phyloP scores from a whole-genome alignment of 2,888 invertebrate genomes.

The Cantharis flavilabris region DNA sequence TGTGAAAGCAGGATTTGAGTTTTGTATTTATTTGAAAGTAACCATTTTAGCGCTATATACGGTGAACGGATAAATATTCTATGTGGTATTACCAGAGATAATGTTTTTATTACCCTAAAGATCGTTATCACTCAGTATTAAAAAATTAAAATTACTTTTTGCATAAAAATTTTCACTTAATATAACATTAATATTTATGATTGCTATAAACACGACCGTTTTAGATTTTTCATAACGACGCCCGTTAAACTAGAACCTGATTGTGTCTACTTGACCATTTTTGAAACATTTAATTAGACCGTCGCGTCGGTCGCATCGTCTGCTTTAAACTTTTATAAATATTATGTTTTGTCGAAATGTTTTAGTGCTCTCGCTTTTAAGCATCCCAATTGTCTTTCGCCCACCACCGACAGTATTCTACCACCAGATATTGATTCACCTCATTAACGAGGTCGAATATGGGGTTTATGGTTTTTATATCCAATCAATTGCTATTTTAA shows the following conservation, averaged over 20 bases:
- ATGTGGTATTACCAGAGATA: slow-evolving; percentile 11
- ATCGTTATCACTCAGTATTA: slow-evolving; percentile 27
- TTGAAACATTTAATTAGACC: background rate
- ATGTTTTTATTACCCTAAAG: slow-evolving; percentile 35
- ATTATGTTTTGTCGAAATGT: background rate
- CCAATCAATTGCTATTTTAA: no score
- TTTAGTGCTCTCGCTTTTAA: no score
- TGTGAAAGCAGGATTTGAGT: slow-evolving; percentile 35
- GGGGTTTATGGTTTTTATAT: no score
- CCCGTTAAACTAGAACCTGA: background rate
- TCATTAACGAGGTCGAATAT: no score
- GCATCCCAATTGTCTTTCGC: no score
- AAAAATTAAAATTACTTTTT: slow-evolving; percentile 20
- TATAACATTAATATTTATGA: slow-evolving; percentile 34
- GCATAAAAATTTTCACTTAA: slow-evolving; percentile 26
- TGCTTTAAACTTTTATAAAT: background rate
- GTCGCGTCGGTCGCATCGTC: background rate
- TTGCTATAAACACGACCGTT: slow-evolving; percentile 24
- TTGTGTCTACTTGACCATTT: background rate
- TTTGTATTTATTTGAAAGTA: slow-evolving; percentile 35
- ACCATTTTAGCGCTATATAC: slow-evolving; percentile 25
- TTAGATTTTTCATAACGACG: slow-evolving; percentile 13
- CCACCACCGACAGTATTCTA: no score
- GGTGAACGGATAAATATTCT: slow-evolving; percentile 33
- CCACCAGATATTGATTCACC: no score